Base-by-base conservation (phyloP, 2,888 invertebrate genomes). In the Pandemis corylana region DNA sequence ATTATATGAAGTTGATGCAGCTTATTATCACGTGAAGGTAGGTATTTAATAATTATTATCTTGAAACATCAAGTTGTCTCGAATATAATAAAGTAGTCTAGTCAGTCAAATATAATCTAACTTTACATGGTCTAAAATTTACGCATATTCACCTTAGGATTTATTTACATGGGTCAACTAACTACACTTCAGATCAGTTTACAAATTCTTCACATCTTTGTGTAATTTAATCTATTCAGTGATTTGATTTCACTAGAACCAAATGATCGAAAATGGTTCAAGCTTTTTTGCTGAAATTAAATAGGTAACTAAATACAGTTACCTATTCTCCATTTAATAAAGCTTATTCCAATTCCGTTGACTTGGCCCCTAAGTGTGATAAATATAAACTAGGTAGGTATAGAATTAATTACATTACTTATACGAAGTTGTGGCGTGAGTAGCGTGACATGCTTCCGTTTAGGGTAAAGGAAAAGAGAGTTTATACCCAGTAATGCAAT, bases 61-160 rank as follows among this genome's bases (percentile, higher is more conserved):
- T 67, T 42, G 9, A 53, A 51, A 53, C 36, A 53, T 53, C 10
- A 20, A 36, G 13, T 46, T 71, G 28, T 36, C 64, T 65, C 53
- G 10, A 71, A 36, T 51, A 74, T 61, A 68, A 73, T n/a, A 68
- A 68, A 71, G 65, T 71, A 74, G 61, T 66, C 74, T 74, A 74
- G 69, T 74, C 69, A 74, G 69, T 74, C 74, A 70, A 70, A 66
- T 53, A 66, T 69, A 56, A 42, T 64, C 42, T 64, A 51, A 69
- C 69, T 72, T 73, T 73, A 73, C 64, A 73, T 41, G 15, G n/a
- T 67, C 12, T 67, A 46, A 15, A 63, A 13, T 49, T 13, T 68
- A 67, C 46, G 49, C 36, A 36, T 53, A 64, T 42, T 51, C 53
- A 36, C 10, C 63, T 42, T n/a, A 66, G 7, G 13, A 49, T 36